Evolutionary conservation across 2,113 vertebrate species (phyloP).

Genomic region (Nibea albiflora): DNA sequence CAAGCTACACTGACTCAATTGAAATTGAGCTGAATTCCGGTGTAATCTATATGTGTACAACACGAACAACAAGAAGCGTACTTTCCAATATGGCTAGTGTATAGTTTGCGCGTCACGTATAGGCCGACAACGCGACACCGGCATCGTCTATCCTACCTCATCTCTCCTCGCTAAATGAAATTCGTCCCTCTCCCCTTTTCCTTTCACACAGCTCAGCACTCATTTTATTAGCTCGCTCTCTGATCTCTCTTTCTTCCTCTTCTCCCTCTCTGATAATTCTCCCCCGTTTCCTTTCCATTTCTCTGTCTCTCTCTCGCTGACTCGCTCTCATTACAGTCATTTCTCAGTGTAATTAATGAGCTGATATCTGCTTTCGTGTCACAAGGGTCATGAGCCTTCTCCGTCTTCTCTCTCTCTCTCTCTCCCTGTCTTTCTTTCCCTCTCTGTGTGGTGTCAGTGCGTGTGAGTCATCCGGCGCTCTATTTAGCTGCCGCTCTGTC

Average conservation of each 20-base stretch:
- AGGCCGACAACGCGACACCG: background rate
- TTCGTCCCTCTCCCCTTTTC: slow-evolving; percentile 38
- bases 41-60: background rate
- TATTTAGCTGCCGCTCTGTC: slow-evolving; percentile 32
- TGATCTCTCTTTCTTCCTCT: slow-evolving; percentile 59
- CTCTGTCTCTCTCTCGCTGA: slow-evolving; percentile 57
- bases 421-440: background rate
- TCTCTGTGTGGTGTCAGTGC: slow-evolving; percentile 3
- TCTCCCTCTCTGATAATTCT: slow-evolving; percentile 58
- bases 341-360: slow-evolving; percentile 75
- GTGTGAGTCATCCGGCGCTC: slow-evolving; percentile 53
- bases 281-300: slow-evolving; percentile 51
- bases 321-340: slow-evolving; percentile 70
- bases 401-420: background rate
- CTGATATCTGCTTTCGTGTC: slow-evolving; percentile 71
- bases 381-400: slow-evolving; percentile 56
- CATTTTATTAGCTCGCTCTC: slow-evolving; percentile 74
- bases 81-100: background rate
- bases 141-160: slow-evolving; percentile 28
- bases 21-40: slow-evolving; percentile 27
- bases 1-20: background rate
- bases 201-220: slow-evolving; percentile 73
- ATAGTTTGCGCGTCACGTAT: background rate
- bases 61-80: background rate
- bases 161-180: slow-evolving; percentile 57